Percentiles rank a stretch among this genome's conserved stretches.
phyloP scores from a whole-genome alignment of 2,797 vertebrate species.

The Thunnus albacares region DNA sequence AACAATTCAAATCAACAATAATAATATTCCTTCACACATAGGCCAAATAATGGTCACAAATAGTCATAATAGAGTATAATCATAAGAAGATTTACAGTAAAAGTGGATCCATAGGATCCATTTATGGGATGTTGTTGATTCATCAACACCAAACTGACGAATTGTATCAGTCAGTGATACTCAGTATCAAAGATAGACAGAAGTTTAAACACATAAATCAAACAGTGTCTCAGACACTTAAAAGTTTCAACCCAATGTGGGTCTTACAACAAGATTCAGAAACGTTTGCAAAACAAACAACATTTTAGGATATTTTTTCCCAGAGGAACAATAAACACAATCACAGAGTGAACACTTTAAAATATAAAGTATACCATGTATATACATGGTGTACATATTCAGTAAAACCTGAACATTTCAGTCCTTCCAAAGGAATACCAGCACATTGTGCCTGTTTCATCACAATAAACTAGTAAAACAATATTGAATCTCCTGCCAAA shows the following conservation, averaged over 20 bases:
- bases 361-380: constrained; percentile 17
- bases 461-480: constrained; percentile 18
- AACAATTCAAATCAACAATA: constrained; percentile 42
- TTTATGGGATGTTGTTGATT: constrained; percentile 48
- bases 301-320: constrained; percentile 26
- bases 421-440: constrained; percentile 63
- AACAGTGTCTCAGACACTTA: constrained; percentile 61
- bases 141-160: constrained; percentile 62
- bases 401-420: constrained; percentile 68
- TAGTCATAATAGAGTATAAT: constrained; percentile 61
- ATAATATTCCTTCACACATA: constrained; percentile 45
- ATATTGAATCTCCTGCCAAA: constrained; percentile 45
- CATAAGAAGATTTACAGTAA: constrained; percentile 70
- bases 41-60: constrained; percentile 68
- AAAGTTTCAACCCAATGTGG: constrained; percentile 67
- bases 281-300: constrained; percentile 64
- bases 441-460: constrained; percentile 47
- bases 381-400: constrained; percentile 57
- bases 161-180: constrained; percentile 62
- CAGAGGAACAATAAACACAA: constrained; percentile 36
- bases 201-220: constrained; percentile 44
- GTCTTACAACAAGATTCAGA: constrained; percentile 34
- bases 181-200: constrained; percentile 58
- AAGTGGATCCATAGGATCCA: constrained; percentile 78
- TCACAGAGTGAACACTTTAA: constrained; percentile 35